A percentile compares a stretch with the other conserved stretches of the same genome.
These are phyloP conservation scores for Eremobia ochroleuca DNA, from an alignment of 2,888 invertebrate genomes.

Conservation along the genomic window DNA sequence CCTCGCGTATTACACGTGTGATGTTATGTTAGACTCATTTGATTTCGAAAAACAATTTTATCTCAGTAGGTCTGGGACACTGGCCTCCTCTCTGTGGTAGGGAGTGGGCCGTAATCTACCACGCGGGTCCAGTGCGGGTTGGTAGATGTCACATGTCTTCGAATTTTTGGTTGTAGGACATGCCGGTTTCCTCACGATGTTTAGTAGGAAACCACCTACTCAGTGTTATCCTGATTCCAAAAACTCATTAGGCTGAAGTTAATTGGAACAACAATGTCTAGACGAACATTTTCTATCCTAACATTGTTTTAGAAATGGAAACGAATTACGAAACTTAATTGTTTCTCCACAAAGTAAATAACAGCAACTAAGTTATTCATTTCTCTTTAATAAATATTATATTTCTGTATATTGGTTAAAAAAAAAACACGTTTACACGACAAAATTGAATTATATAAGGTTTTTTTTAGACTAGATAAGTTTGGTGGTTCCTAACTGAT, in stretches of 20 bases:
- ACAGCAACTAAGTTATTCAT: background rate
- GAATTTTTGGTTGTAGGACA: too few species aligned
- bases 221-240: background rate
- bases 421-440: background rate
- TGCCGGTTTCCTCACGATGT: too few species aligned
- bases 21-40: too few species aligned
- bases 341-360: slow-evolving; percentile 1
- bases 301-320: slow-evolving; percentile 2
- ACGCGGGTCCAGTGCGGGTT: too few species aligned
- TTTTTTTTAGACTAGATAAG: background rate
- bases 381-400: background rate
- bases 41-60: too few species aligned
- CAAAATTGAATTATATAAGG: background rate
- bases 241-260: background rate
- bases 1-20: too few species aligned
- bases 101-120: too few species aligned
- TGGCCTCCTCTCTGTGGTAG: too few species aligned
- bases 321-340: slow-evolving; percentile 3
- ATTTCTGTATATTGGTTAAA: background rate
- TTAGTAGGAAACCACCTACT: background rate
- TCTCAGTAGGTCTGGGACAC: too few species aligned
- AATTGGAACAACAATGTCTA: slow-evolving; percentile 29
- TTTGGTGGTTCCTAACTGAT: background rate
- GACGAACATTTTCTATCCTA: slow-evolving; percentile 14
- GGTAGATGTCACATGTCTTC: too few species aligned